Conservation (phyloP, 2,888 invertebrate species). For the Orthosia gothica region DNA sequence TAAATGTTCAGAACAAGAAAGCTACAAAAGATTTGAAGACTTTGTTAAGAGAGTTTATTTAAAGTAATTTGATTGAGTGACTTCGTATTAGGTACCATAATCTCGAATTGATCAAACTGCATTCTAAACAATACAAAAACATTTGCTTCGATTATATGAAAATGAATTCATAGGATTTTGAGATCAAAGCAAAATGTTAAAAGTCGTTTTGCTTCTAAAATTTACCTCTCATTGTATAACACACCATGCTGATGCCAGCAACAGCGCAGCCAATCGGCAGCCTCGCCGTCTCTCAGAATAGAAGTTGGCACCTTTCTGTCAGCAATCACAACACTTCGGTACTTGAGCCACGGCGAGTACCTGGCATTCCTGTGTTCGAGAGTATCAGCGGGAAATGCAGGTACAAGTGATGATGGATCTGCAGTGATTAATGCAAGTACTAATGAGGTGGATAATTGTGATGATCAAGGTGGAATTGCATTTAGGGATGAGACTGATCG, state of each 20-base stretch:
- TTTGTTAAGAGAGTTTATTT: too few species aligned
- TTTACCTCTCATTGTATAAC: constrained; percentile 38
- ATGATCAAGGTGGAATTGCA: background rate
- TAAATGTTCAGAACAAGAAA: background rate
- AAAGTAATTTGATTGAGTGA: too few species aligned
- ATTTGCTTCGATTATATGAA: background rate
- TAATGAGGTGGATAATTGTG: constrained; percentile 8
- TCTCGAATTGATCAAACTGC: background rate
- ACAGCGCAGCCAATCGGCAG: constrained; percentile 45
- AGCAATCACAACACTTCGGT: constrained; percentile 68
- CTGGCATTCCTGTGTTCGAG: constrained; percentile 50
- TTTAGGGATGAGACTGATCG: constrained; percentile 1
- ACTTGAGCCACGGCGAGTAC: constrained; percentile 32
- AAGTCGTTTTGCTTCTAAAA: background rate
- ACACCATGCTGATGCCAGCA: constrained; percentile 40
- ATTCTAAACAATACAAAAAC: background rate
- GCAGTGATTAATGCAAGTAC: constrained; percentile 7
- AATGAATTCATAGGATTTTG: background rate
- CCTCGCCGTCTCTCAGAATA: constrained; percentile 62
- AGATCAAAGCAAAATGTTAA: constrained; percentile 13
- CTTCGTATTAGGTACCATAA: too few species aligned
- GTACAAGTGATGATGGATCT: constrained; percentile 37
- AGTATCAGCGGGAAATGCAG: constrained; percentile 41
- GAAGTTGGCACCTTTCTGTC: constrained; percentile 74
- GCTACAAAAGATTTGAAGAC: background rate